Percentiles rank a stretch among this genome's conserved stretches.
Evolutionary conservation across 2,113 vertebrate genomes (phyloP).

Genomic region (Clarias batrachus): DNA sequence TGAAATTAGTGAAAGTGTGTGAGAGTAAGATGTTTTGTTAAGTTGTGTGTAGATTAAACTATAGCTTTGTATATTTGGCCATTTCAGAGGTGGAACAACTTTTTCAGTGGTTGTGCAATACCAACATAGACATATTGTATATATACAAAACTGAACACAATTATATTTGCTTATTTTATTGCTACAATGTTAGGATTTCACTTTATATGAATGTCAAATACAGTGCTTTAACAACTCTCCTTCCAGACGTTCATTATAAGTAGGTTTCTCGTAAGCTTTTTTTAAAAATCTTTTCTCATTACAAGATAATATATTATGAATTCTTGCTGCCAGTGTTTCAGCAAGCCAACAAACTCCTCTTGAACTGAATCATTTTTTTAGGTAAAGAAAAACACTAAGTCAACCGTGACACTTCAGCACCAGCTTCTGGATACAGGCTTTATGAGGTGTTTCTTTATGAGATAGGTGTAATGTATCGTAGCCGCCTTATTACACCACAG

Average conservation of each 20-base stretch:
- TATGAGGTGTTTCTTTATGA: constrained; percentile 23
- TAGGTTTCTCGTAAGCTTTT: not conserved
- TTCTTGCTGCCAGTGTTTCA: not conserved
- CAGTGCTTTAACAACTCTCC: not conserved
- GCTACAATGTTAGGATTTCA: too few species aligned
- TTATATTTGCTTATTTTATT: too few species aligned
- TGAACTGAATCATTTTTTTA: not conserved
- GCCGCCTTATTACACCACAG: not conserved
- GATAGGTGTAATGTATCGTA: constrained; percentile 18
- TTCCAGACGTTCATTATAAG: too few species aligned
- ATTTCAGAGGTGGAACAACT: not conserved
- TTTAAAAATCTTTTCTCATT: not conserved
- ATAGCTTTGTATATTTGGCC: not conserved
- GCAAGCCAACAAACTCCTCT: not conserved
- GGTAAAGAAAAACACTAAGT: not conserved
- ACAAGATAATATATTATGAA: too few species aligned
- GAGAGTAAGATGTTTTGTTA: not conserved
- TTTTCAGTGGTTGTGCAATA: too few species aligned
- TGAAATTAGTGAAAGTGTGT: not conserved
- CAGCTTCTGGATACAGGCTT: not conserved
- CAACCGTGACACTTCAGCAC: not conserved
- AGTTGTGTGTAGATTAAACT: not conserved
- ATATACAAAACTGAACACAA: too few species aligned
- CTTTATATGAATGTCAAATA: not conserved
- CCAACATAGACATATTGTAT: too few species aligned